A percentile compares a stretch with the other conserved stretches of the same genome.
These are phyloP conservation scores for Brachyopa scutellaris DNA, from an alignment of 2,888 invertebrate genomes.

Conservation along the genomic window DNA sequence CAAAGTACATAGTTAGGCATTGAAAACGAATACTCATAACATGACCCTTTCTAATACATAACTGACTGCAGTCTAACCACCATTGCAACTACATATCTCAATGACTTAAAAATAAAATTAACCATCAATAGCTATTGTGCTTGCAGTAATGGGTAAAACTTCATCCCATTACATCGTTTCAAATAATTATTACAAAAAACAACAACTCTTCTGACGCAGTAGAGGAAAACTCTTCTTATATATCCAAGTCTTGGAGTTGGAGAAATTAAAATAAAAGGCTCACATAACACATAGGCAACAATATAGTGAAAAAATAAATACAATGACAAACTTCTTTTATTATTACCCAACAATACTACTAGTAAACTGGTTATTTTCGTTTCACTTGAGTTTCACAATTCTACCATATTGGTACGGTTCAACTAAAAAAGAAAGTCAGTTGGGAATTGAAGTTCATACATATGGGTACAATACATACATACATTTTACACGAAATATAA, in stretches of 20 bases:
- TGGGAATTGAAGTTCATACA: slow-evolving; percentile 5
- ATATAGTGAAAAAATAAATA: slow-evolving; percentile 8
- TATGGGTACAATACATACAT: too few species aligned
- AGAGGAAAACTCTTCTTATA: slow-evolving; percentile 1
- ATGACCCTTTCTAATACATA: slow-evolving; percentile 5
- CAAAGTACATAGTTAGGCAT: too few species aligned
- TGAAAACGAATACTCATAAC: not conserved
- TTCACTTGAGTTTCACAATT: slow-evolving; percentile 27
- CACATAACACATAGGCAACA: not conserved
- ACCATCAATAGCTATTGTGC: slow-evolving; percentile 18
- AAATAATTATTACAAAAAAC: not conserved
- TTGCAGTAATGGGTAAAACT: slow-evolving; percentile 10
- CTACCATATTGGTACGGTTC: slow-evolving; percentile 3
- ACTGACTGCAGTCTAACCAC: not conserved
- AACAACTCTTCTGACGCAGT: slow-evolving; percentile 4
- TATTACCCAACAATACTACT: slow-evolving; percentile 15
- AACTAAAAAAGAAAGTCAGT: slow-evolving; percentile 39
- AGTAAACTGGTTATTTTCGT: slow-evolving; percentile 20
- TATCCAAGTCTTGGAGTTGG: not conserved
- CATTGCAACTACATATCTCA: slow-evolving; percentile 22
- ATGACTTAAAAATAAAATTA: slow-evolving; percentile 27
- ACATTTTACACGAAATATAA: slow-evolving; percentile 8
- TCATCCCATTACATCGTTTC: not conserved
- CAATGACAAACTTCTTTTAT: slow-evolving; percentile 21
- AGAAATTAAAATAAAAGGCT: not conserved